Evolutionary conservation across 2,113 vertebrate species (phyloP), one percentile per base, ranked within the genome.

Genomic region (Lates calcarifer): DNA sequence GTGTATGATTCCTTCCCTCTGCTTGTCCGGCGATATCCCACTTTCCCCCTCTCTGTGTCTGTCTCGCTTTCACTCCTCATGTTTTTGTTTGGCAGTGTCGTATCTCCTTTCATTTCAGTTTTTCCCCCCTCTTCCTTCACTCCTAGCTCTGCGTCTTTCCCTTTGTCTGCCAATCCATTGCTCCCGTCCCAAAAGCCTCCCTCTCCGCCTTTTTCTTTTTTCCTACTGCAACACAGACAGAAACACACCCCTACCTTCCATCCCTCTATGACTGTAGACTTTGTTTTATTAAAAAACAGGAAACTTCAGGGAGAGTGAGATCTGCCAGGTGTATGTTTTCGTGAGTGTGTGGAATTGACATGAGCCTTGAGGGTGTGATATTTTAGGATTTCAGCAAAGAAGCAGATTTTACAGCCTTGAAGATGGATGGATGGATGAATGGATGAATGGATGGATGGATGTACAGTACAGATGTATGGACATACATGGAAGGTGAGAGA

Each of bases 321-420:
- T 68, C 75, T 86, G 86, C 74, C 84, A 77, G 76, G 70, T 66
- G 69, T 82, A 13, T 43, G 26, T 22, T 47, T 47, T 47, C 18
- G 58, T 74, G 51, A 15, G 56, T 31, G 47, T 66, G 65, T 53
- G 69, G 71, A 87, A 72, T 70, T 72, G 65, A 83, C 3, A 56
- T 43, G 47, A 35, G 71, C 61, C 85, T 66, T 35, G 15, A 13
- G 41, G 75, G 55, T 78, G 76, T 55, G 64, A 88, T 82, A 75
- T 82, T 82, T 74, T n/a, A 43, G 55, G 15, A 11, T 85, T 84
- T 85, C 70, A 74, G 73, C 79, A 90, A 88, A 88, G 62, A 85
- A 67, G 57, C 88, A 71, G 47, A 77, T 82, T 87, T 60, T 74
- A 68, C 35, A 63, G 41, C 67, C 75, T 69, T 41, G 45, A 77